These are phyloP conservation scores for Pterobdella sp. DNA, from an alignment of 2,888 invertebrate genomes.

Conservation along the genomic window DNA sequence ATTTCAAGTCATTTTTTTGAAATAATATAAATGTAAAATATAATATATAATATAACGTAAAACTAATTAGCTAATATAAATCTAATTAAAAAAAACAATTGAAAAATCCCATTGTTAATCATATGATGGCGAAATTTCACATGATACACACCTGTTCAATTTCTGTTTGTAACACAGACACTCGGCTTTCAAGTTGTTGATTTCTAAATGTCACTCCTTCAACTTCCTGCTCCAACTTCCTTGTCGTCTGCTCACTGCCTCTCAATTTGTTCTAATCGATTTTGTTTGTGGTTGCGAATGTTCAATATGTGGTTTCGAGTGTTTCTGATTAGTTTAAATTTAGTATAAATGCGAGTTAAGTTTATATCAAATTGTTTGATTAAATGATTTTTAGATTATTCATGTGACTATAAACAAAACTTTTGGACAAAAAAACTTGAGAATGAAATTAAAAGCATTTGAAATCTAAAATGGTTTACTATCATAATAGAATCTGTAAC, in stretches of 20 bases:
- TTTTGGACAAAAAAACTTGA: neutral
- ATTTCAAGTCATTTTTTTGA: too few species aligned
- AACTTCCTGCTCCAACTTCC: conserved; percentile 81
- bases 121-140: too few species aligned
- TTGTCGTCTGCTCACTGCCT: conserved; percentile 71
- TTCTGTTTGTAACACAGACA: conserved; percentile 83
- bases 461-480: neutral
- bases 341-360: neutral
- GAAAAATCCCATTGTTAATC: too few species aligned
- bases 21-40: too few species aligned
- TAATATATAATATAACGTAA: too few species aligned
- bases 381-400: neutral
- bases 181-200: conserved; percentile 81
- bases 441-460: neutral
- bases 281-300: neutral
- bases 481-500: neutral
- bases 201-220: conserved; percentile 86
- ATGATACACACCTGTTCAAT: conserved; percentile 57
- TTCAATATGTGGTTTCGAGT: neutral
- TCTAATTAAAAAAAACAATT: too few species aligned
- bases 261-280: conserved; percentile 64
- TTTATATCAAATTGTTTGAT: neutral
- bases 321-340: neutral
- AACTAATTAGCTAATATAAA: too few species aligned
- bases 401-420: neutral